Evolutionary conservation across 2,113 vertebrate genomes (phyloP).

Genomic region (Amphiprion percula): DNA sequence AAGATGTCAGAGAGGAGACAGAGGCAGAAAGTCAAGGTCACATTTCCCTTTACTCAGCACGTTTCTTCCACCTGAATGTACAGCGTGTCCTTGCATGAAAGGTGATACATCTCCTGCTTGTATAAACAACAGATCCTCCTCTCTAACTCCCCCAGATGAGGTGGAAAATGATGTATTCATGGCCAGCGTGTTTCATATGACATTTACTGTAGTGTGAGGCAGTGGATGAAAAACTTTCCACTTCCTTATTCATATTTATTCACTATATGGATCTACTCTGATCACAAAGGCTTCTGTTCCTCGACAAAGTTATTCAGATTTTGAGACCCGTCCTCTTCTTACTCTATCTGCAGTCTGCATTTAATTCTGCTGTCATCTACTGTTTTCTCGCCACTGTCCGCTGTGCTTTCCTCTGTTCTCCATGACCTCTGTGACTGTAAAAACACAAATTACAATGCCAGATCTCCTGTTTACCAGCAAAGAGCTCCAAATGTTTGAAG

Average conservation of each 20-base stretch:
- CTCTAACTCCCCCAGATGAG: not conserved
- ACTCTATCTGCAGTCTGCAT: constrained; percentile 45
- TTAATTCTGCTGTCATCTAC: constrained; percentile 22
- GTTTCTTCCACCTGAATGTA: constrained; percentile 44
- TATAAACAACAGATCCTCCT: not conserved
- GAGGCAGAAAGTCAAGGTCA: constrained; percentile 67
- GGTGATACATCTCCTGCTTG: constrained; percentile 18
- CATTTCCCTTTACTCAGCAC: constrained; percentile 59
- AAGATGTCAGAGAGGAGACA: not conserved
- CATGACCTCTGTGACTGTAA: constrained; percentile 26
- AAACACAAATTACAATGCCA: constrained; percentile 25
- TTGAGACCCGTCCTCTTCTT: not conserved
- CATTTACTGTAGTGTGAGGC: not conserved
- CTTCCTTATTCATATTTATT: constrained; percentile 4
- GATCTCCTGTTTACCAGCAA: constrained; percentile 16
- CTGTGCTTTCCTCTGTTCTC: constrained; percentile 1
- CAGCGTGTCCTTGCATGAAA: constrained; percentile 49
- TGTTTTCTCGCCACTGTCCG: constrained; percentile 7
- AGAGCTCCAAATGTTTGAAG: not conserved
- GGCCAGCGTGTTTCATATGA: not conserved
- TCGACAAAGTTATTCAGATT: constrained; percentile 14
- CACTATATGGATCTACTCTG: not conserved
- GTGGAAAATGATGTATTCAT: not conserved
- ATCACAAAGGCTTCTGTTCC: not conserved
- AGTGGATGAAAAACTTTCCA: not conserved